These are phyloP conservation scores for Morus bassanus DNA, from an alignment of 2,797 vertebrate species.

Conservation along the genomic window DNA sequence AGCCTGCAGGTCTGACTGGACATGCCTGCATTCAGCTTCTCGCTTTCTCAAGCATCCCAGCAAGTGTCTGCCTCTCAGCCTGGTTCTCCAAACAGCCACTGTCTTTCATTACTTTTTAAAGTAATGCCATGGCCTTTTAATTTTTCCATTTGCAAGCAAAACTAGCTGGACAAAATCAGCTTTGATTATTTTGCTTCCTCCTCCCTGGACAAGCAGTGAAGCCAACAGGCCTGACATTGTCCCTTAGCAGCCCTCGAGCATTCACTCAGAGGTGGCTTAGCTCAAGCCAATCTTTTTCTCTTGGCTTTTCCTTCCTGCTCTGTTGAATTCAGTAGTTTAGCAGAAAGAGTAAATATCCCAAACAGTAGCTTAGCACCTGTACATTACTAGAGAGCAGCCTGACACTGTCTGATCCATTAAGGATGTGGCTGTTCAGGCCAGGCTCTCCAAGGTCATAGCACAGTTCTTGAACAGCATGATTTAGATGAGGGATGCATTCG, in stretches of 20 bases:
- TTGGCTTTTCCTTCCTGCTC: background rate
- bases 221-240: slow-evolving; percentile 11
- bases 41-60: background rate
- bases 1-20: background rate
- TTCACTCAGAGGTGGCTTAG: background rate
- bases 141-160: slow-evolving; percentile 25
- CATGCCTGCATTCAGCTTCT: background rate
- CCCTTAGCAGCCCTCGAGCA: background rate
- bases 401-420: background rate
- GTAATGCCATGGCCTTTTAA: background rate
- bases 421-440: background rate
- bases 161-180: slow-evolving; percentile 17
- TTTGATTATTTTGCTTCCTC: slow-evolving; percentile 19
- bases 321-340: background rate
- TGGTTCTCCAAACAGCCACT: background rate
- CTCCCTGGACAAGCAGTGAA: background rate
- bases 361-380: background rate
- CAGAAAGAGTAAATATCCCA: background rate
- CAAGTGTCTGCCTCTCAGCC: background rate
- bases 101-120: slow-evolving; percentile 14
- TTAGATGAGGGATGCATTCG: background rate
- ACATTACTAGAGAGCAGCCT: background rate
- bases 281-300: background rate
- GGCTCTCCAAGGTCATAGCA: background rate
- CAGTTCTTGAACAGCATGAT: background rate